Conservation (phyloP, 1,140 invertebrate genomes). For the Drosophila paulistorum region DNA sequence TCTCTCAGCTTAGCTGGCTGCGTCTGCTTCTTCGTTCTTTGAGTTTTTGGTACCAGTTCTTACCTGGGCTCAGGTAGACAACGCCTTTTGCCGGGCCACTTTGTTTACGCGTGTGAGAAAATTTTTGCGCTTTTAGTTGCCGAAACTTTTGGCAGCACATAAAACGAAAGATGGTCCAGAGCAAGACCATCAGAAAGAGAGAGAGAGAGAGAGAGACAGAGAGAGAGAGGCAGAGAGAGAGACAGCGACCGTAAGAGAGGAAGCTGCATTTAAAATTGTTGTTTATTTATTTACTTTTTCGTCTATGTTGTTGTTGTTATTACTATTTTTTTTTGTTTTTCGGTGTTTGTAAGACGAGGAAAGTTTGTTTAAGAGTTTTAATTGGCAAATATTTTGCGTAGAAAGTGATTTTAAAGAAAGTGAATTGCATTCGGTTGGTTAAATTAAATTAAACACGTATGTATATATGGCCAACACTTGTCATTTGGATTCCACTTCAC, state of each 20-base stretch:
- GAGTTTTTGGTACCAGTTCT: neutral
- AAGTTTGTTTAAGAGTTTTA: slow-evolving; percentile 27
- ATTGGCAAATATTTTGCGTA: slow-evolving; percentile 26
- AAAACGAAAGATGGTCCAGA: slow-evolving; percentile 50
- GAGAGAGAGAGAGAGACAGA: neutral
- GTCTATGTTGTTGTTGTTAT: neutral
- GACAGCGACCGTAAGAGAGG: slow-evolving; percentile 4
- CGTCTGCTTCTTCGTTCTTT: neutral
- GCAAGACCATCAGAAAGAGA: slow-evolving; percentile 20
- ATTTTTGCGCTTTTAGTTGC: slow-evolving; percentile 65
- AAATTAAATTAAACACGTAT: neutral
- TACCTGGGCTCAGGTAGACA: slow-evolving; percentile 28
- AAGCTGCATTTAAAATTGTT: slow-evolving; percentile 40
- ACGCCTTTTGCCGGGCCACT: slow-evolving; percentile 38
- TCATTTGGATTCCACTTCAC: no score
- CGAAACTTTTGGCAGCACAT: slow-evolving; percentile 67
- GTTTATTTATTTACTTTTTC: slow-evolving; percentile 30
- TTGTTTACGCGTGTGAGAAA: slow-evolving; percentile 75
- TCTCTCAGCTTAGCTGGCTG: slow-evolving; percentile 19
- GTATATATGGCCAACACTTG: neutral
- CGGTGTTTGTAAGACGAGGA: slow-evolving; percentile 8
- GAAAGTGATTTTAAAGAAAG: slow-evolving; percentile 8
- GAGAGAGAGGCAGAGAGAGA: neutral
- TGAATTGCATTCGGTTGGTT: neutral
- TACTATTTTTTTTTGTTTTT: slow-evolving; percentile 1